phyloP scores from a whole-genome alignment of 2,797 vertebrate genomes.

The Bothrops alternatus region DNA sequence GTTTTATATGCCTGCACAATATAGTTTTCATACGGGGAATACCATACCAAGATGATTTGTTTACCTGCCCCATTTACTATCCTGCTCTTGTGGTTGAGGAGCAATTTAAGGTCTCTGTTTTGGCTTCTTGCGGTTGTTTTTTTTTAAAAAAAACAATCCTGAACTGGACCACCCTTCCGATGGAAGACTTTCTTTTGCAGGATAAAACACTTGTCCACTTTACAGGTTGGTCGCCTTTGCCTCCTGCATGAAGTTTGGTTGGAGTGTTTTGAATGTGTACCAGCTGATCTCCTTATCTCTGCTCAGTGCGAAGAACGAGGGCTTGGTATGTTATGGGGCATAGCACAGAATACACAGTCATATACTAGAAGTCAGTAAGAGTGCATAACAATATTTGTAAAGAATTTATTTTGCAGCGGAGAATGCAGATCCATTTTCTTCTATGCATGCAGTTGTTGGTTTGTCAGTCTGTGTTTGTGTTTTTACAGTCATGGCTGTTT shows the following conservation, averaged over 20 bases:
- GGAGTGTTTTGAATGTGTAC: neutral
- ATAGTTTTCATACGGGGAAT: neutral
- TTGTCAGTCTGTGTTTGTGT: neutral
- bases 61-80: neutral
- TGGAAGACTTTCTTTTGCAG: neutral
- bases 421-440: neutral
- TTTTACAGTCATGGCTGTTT: neutral
- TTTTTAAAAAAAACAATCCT: neutral
- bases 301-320: neutral
- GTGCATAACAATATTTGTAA: neutral
- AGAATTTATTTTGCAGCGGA: neutral
- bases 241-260: neutral
- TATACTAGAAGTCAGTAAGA: neutral
- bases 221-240: neutral
- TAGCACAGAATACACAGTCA: neutral
- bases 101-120: neutral
- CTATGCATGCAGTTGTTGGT: neutral
- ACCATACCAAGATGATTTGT: neutral
- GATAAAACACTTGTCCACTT: too few relatives aligned
- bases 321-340: too few relatives aligned
- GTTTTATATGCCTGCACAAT: neutral
- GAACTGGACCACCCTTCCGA: neutral
- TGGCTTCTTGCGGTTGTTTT: neutral
- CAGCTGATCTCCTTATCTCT: neutral
- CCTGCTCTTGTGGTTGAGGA: neutral